Base-by-base conservation (phyloP, 2,797 vertebrate species). In the Sciaenops ocellatus region DNA sequence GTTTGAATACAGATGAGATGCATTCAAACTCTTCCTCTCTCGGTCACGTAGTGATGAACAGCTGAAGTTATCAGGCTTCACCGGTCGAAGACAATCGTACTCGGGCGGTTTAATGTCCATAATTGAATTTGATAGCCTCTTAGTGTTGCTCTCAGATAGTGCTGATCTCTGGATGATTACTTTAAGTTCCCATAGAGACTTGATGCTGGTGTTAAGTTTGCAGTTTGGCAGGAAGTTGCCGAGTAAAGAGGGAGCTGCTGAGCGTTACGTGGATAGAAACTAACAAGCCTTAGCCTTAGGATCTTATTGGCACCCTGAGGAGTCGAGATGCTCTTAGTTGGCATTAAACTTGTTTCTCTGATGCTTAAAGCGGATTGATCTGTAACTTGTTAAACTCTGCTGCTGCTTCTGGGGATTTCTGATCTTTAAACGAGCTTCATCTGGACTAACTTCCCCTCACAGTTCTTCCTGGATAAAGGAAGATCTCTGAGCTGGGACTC, bases 171-270 rank as follows among this genome's bases (percentile, higher is more conserved):
- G 24, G 18, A 24, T 71, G 18, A 78, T 80, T 59, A 72, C 61
- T 74, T 59, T 28, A 60, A 60, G 17, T 64, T 75, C 47, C 66
- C 61, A 17, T 4, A 47, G 71, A 73, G 72, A 24, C 47, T 46
- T 3, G 3, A 28, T 11, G n/a, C 50, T 56, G 26, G 70, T 59
- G 50, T 76, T 52, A 11, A 57, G 60, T 82, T 73, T 54, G 50
- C 57, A 28, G 65, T 26, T 67, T 84, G 80, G 79, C 75, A 41
- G 59, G 47, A 64, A 30, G 80, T 73, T 77, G 12, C 18, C n/a
- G 2, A 24, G 83, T 18, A 47, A 63, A 20, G 22, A 17, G 42
- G 15, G 52, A 70, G 50, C 56, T 41, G 76, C 48, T 44, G 64
- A 38, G 2, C 30, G 68, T 41, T 52, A 51, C 28, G 50, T 57